A percentile compares a stretch with the other conserved stretches of the same genome.
These are phyloP conservation scores for Anarhynchus alexandrinus DNA, from an alignment of 2,113 vertebrate species.

Conservation along the genomic window DNA sequence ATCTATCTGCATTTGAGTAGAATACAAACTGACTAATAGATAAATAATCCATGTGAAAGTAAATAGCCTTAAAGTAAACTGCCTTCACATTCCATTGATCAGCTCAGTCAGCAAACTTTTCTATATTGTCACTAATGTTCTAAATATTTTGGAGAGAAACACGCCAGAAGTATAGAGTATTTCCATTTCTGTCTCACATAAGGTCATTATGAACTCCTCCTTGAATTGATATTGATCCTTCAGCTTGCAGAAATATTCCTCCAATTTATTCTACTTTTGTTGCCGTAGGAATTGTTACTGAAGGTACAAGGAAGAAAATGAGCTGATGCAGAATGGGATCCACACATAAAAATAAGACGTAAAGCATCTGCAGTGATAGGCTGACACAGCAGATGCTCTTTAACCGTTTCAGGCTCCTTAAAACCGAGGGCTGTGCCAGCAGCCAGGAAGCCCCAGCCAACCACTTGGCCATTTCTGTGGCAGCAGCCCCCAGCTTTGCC, in stretches of 20 bases:
- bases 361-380: constrained; percentile 8
- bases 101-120: constrained; percentile 79
- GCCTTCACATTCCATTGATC: constrained; percentile 82
- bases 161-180: constrained; percentile 62
- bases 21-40: constrained; percentile 81
- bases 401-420: constrained; percentile 41
- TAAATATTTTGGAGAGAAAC: constrained; percentile 77
- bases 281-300: constrained; percentile 54
- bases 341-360: neutral
- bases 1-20: constrained; percentile 78
- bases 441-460: neutral
- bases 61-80: constrained; percentile 81
- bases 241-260: constrained; percentile 56
- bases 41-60: constrained; percentile 77
- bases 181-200: constrained; percentile 67
- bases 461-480: neutral
- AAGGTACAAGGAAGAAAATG: constrained; percentile 49
- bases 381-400: constrained; percentile 53
- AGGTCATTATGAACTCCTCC: constrained; percentile 68
- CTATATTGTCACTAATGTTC: constrained; percentile 71
- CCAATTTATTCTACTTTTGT: constrained; percentile 61
- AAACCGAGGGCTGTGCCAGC: neutral
- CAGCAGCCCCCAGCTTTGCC: neutral
- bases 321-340: constrained; percentile 46
- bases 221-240: constrained; percentile 73